Evolutionary conservation across 2,888 invertebrate genomes (phyloP).

Genomic region (Mythimna ferrago): DNA sequence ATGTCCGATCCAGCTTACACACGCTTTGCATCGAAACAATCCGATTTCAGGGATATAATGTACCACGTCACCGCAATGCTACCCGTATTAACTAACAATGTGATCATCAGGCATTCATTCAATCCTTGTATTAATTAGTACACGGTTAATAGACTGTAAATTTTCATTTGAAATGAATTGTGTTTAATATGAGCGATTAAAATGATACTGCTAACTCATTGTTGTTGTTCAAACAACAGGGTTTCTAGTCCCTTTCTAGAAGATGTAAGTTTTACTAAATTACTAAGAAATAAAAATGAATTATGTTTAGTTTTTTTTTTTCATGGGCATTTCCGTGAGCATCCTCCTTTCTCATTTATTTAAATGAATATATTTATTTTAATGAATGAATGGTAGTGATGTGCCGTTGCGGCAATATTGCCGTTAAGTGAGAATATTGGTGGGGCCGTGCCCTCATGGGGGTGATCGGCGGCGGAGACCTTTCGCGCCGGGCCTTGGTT

Average conservation of each 20-base stretch:
- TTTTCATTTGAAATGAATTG: constrained; percentile 30
- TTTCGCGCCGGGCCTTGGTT: no score
- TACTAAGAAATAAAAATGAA: no score
- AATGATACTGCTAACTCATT: constrained; percentile 4
- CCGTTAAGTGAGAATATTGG: no score
- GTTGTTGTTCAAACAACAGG: constrained; percentile 3
- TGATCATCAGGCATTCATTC: constrained; percentile 51
- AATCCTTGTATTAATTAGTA: constrained; percentile 53
- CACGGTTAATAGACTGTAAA: constrained; percentile 44
- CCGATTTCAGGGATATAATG: constrained; percentile 43
- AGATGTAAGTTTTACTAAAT: not conserved
- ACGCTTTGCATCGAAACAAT: constrained; percentile 31
- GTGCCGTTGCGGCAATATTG: no score
- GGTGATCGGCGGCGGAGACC: no score
- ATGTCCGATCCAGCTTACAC: not conserved
- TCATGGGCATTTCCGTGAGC: no score
- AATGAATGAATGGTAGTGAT: no score
- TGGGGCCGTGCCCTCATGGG: no score
- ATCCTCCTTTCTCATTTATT: no score
- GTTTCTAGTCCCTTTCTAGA: not conserved
- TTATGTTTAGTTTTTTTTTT: no score
- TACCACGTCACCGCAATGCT: constrained; percentile 42
- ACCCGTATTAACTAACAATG: constrained; percentile 57
- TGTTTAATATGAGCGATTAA: constrained; percentile 17
- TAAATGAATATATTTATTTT: no score